These are phyloP conservation scores for Nymphalis urticae DNA, from an alignment of 2,888 invertebrate species.

Conservation along the genomic window DNA sequence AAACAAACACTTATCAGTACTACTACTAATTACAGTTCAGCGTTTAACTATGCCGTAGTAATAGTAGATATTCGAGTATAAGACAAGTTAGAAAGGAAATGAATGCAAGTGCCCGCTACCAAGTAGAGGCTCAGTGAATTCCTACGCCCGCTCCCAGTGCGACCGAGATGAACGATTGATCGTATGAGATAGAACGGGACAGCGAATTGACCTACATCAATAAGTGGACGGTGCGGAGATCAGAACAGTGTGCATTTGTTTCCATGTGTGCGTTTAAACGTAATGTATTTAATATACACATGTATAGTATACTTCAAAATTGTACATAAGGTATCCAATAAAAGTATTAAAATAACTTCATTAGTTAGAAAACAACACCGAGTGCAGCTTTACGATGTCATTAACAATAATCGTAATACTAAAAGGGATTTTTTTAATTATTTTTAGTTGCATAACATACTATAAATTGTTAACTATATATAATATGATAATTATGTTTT, in stretches of 20 bases:
- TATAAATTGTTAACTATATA: too few relatives aligned
- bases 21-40: background rate
- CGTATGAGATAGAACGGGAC: slow-evolving; percentile 46
- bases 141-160: slow-evolving; percentile 40
- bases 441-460: too few relatives aligned
- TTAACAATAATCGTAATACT: too few relatives aligned
- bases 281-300: background rate
- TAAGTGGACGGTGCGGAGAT: slow-evolving; percentile 53
- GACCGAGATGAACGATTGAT: slow-evolving; percentile 37
- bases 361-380: too few relatives aligned
- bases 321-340: background rate
- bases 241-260: slow-evolving; percentile 4
- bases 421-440: too few relatives aligned
- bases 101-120: slow-evolving; percentile 1
- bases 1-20: too few relatives aligned
- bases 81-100: slow-evolving; percentile 37
- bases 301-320: background rate
- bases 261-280: background rate
- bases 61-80: slow-evolving; percentile 31
- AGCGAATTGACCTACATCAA: slow-evolving; percentile 73
- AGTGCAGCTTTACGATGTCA: too few relatives aligned
- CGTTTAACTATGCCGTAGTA: slow-evolving; percentile 12
- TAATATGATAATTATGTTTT: too few relatives aligned
- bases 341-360: too few relatives aligned
- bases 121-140: background rate